phyloP scores from a whole-genome alignment of 2,113 vertebrate genomes.

The Pelvicachromis taeniatus region DNA sequence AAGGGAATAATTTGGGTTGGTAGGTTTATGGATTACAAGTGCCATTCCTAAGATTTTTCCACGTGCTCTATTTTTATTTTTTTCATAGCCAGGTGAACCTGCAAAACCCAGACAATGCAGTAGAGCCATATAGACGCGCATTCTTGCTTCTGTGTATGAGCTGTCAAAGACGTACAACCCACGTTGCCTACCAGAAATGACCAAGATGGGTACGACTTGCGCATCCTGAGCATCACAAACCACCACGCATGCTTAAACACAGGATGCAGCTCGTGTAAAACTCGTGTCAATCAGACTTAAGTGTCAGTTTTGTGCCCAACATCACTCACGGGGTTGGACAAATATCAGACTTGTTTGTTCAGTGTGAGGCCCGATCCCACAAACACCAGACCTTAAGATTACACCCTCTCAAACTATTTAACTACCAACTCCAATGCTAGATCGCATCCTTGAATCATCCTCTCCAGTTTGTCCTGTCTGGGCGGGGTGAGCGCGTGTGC shows the following conservation, averaged over 20 bases:
- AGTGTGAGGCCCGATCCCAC: neutral
- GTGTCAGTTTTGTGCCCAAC: neutral
- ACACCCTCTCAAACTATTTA: neutral
- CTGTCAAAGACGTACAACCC: neutral
- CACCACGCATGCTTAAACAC: neutral
- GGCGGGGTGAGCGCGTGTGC: slow-evolving; percentile 81
- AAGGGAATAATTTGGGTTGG: neutral
- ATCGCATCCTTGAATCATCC: slow-evolving; percentile 32
- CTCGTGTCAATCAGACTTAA: neutral
- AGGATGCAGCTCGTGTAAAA: neutral
- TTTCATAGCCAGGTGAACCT: neutral
- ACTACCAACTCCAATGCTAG: slow-evolving; percentile 8
- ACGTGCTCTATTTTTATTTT: neutral
- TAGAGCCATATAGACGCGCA: neutral
- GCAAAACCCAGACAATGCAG: neutral
- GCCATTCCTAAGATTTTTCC: neutral
- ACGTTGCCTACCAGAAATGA: neutral
- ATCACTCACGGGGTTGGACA: neutral
- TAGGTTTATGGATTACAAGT: neutral
- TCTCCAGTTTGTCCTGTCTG: slow-evolving; percentile 72
- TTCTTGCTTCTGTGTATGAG: neutral
- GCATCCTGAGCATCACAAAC: neutral
- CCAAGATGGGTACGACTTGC: neutral
- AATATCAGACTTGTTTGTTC: neutral
- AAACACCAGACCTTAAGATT: neutral